phyloP scores from a whole-genome alignment of 2,113 vertebrate genomes.

The Psammodynastes pulverulentus region DNA sequence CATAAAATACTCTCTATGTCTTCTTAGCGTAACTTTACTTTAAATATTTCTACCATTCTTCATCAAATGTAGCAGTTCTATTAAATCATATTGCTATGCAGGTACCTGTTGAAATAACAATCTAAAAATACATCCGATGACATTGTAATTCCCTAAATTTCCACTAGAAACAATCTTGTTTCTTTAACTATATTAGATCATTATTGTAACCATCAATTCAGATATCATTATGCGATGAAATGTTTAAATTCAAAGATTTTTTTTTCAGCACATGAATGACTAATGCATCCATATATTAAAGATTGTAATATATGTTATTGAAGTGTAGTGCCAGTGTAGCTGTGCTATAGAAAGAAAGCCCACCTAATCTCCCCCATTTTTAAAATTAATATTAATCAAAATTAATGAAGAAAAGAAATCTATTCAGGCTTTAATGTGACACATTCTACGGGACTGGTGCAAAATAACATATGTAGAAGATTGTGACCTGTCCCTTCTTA shows the following conservation, averaged over 20 bases:
- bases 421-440: background rate
- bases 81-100: background rate
- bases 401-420: background rate
- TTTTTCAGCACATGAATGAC: background rate
- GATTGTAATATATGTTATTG: background rate
- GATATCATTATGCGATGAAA: background rate
- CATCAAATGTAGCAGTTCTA: background rate
- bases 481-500: background rate
- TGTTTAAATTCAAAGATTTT: background rate
- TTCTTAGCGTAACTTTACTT: background rate
- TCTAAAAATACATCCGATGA: background rate
- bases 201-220: background rate
- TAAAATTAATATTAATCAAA: background rate
- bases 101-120: background rate
- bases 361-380: background rate
- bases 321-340: too few species aligned
- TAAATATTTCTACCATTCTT: background rate
- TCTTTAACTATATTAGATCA: background rate
- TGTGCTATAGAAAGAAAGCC: background rate
- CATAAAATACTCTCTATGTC: background rate
- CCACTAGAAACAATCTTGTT: background rate
- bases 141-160: background rate
- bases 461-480: background rate
- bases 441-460: background rate
- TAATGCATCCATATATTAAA: background rate